Percentiles rank a stretch among this genome's conserved stretches.
phyloP scores from a whole-genome alignment of 2,888 invertebrate genomes.

The Perizoma affinitatum region DNA sequence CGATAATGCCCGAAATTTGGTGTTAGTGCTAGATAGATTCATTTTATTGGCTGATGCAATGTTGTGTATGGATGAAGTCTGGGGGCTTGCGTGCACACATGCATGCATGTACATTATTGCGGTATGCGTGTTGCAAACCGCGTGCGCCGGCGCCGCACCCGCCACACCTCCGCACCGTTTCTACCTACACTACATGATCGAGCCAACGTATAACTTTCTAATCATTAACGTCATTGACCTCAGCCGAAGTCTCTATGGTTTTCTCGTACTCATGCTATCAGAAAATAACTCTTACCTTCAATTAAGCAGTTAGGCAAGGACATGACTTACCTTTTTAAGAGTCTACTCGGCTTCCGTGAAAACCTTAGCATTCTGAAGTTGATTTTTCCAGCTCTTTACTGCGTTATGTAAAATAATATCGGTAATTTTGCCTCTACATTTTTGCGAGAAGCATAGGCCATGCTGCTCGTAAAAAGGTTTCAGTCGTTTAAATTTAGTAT shows the following conservation, averaged over 20 bases:
- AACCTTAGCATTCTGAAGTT: no score
- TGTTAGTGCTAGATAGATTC: slow-evolving; percentile 11
- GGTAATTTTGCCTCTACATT: no score
- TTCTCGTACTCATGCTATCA: slow-evolving; percentile 1
- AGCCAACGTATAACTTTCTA: slow-evolving; percentile 56
- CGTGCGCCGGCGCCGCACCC: slow-evolving; percentile 50
- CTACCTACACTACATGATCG: slow-evolving; percentile 40
- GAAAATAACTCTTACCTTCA: no score
- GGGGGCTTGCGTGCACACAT: slow-evolving; percentile 41
- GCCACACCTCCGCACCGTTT: slow-evolving; percentile 62
- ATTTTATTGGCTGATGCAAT: slow-evolving; percentile 55
- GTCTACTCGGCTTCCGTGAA: no score
- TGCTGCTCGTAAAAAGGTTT: no score
- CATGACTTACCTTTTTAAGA: no score
- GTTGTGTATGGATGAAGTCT: slow-evolving; percentile 25
- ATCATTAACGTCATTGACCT: slow-evolving; percentile 63
- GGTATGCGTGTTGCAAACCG: slow-evolving; percentile 48
- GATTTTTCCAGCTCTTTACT: no score
- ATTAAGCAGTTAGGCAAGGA: no score
- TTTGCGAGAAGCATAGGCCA: no score
- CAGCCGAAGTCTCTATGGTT: slow-evolving; percentile 23
- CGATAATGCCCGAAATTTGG: slow-evolving; percentile 31
- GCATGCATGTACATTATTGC: slow-evolving; percentile 30
- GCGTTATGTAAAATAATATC: no score
- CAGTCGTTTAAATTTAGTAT: no score